Conservation (phyloP, 2,113 vertebrate species). For the Myotis davidii region DNA sequence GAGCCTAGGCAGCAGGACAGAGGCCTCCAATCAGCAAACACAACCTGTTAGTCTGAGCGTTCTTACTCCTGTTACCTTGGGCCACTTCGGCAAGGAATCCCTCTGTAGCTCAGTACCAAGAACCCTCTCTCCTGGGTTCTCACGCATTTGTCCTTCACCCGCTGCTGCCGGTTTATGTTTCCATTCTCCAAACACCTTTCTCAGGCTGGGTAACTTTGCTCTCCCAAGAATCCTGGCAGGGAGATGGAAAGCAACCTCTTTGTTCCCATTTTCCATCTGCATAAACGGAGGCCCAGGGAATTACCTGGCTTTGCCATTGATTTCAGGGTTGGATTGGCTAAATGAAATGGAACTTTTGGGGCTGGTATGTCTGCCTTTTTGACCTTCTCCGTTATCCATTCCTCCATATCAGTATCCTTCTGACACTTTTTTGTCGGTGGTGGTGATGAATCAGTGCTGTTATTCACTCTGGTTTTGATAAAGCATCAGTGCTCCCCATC, state of each 20-base stretch:
- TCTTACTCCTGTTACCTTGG: background rate
- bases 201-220: background rate
- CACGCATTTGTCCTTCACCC: background rate
- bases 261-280: background rate
- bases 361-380: background rate
- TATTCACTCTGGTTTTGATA: background rate
- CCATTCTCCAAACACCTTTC: background rate
- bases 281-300: background rate
- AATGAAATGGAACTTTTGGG: background rate
- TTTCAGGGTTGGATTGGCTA: background rate
- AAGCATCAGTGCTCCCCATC: background rate
- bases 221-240: background rate
- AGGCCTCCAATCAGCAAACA: background rate
- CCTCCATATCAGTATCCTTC: background rate
- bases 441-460: background rate
- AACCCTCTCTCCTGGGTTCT: background rate
- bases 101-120: background rate
- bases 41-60: accelerated
- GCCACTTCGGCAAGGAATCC: background rate
- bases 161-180: accelerated
- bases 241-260: background rate
- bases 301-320: background rate
- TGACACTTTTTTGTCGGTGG: too few relatives aligned
- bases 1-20: too few relatives aligned
- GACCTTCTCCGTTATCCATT: background rate